These are phyloP conservation scores for Cynodonichthys magdalenae DNA, from an alignment of 2,797 vertebrate genomes.

Conservation along the genomic window DNA sequence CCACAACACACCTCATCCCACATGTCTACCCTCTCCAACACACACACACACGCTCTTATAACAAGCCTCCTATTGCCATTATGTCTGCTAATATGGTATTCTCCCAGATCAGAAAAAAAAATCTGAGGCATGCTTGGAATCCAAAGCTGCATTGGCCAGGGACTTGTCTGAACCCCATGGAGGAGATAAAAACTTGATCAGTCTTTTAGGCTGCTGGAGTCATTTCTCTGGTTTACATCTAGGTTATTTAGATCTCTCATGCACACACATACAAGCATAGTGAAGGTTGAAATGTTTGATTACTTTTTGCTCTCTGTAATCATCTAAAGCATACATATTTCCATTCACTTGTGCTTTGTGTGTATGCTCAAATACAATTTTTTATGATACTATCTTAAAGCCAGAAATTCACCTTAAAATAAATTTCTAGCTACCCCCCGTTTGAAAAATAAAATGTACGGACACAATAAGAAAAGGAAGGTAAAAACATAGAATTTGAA, in stretches of 20 bases:
- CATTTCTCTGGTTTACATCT: constrained; percentile 39
- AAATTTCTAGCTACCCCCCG: too few species aligned
- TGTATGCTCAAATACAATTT: too few species aligned
- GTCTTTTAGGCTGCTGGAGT: constrained; percentile 36
- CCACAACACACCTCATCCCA: constrained; percentile 49
- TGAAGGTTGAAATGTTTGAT: constrained; percentile 60
- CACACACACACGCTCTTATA: constrained; percentile 41
- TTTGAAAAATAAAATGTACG: too few species aligned
- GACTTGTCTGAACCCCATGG: constrained; percentile 51
- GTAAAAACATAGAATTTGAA: neutral
- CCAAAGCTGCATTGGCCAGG: constrained; percentile 42
- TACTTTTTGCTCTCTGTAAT: constrained; percentile 53
- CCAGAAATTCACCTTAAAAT: too few species aligned
- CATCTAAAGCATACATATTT: constrained; percentile 44
- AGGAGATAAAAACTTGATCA: constrained; percentile 68
- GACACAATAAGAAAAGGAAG: neutral
- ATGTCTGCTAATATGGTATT: constrained; percentile 74
- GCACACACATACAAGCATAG: constrained; percentile 30
- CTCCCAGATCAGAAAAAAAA: constrained; percentile 73
- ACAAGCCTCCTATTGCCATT: constrained; percentile 64
- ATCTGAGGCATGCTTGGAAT: constrained; percentile 65
- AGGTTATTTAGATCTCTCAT: constrained; percentile 55
- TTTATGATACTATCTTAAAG: too few species aligned
- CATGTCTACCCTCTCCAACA: constrained; percentile 12
- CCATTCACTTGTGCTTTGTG: too few species aligned